A percentile compares a stretch with the other conserved stretches of the same genome.
These are phyloP conservation scores for Brachionus angularis DNA, from an alignment of 1,140 invertebrate species.

Conservation along the genomic window DNA sequence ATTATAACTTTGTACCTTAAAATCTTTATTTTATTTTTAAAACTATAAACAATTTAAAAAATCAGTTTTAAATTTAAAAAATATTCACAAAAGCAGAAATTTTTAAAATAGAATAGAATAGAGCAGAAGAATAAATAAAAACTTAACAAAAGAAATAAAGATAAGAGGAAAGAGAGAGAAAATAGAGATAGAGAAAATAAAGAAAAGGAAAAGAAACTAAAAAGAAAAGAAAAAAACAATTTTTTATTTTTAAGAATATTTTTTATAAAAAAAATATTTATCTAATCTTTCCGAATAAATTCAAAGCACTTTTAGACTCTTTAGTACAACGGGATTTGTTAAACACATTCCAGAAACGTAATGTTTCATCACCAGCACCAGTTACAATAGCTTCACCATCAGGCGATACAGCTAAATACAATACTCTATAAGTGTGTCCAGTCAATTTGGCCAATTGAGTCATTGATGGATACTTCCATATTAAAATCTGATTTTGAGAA, in stretches of 20 bases:
- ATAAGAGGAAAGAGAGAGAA: too few relatives aligned
- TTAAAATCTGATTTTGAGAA: slow-evolving; percentile 97
- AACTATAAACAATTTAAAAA: too few relatives aligned
- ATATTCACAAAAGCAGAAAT: too few relatives aligned
- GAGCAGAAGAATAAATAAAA: too few relatives aligned
- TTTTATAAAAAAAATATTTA: not conserved
- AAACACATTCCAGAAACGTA: slow-evolving; percentile 99
- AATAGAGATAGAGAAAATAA: too few relatives aligned
- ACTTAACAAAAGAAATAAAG: too few relatives aligned
- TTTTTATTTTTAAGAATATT: not conserved
- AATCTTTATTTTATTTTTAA: too few relatives aligned
- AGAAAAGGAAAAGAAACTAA: not conserved
- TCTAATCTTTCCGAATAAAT: slow-evolving; percentile 44
- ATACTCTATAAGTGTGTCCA: slow-evolving; percentile 91
- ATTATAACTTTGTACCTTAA: too few relatives aligned
- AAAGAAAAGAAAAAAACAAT: not conserved
- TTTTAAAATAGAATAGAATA: too few relatives aligned
- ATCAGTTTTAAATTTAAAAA: too few relatives aligned
- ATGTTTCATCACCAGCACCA: slow-evolving; percentile 95
- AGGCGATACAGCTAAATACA: slow-evolving; percentile 87
- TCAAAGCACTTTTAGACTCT: slow-evolving; percentile 42
- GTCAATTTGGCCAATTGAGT: slow-evolving; percentile 96
- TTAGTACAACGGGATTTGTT: slow-evolving; percentile 80
- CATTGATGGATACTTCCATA: slow-evolving; percentile 98
- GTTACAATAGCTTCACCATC: slow-evolving; percentile 99